A percentile compares a stretch with the other conserved stretches of the same genome.
Evolutionary conservation across 2,113 vertebrate species (phyloP).

Genomic region (Naja naja): DNA sequence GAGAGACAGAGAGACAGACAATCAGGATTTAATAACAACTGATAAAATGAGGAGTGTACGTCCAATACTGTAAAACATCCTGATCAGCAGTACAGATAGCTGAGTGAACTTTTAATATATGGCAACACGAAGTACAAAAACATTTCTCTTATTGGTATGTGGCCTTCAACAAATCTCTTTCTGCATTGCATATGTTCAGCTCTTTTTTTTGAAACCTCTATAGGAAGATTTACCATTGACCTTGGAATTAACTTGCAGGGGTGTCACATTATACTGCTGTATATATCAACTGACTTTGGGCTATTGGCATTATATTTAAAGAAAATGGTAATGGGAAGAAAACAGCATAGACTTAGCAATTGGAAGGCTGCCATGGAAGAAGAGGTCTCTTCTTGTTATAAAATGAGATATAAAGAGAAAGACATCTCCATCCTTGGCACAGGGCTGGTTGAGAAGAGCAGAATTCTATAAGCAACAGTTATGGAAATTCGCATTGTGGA

Average conservation of each 20-base stretch:
- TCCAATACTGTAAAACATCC: background rate
- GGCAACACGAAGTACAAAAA: background rate
- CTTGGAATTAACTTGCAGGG: background rate
- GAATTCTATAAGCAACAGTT: constrained; percentile 13
- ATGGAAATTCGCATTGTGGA: background rate
- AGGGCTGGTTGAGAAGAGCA: background rate
- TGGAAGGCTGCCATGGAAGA: background rate
- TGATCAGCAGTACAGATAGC: background rate
- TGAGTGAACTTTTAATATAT: background rate
- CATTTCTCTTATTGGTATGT: background rate
- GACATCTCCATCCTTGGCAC: background rate
- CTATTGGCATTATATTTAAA: background rate
- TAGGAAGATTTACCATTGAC: background rate
- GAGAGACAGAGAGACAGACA: background rate
- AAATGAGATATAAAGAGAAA: background rate
- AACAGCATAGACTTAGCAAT: background rate
- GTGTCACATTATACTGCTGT: background rate
- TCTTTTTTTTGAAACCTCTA: background rate
- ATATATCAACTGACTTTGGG: background rate
- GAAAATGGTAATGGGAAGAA: background rate
- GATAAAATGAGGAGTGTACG: background rate
- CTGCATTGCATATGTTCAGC: background rate
- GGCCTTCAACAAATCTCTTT: background rate
- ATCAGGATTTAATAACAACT: background rate
- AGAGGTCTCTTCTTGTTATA: background rate